A percentile compares a stretch with the other conserved stretches of the same genome.
phyloP scores from a whole-genome alignment of 30 jellyfish, hydroid and myxozoan genomes.

The Catostylus mosaicus region DNA sequence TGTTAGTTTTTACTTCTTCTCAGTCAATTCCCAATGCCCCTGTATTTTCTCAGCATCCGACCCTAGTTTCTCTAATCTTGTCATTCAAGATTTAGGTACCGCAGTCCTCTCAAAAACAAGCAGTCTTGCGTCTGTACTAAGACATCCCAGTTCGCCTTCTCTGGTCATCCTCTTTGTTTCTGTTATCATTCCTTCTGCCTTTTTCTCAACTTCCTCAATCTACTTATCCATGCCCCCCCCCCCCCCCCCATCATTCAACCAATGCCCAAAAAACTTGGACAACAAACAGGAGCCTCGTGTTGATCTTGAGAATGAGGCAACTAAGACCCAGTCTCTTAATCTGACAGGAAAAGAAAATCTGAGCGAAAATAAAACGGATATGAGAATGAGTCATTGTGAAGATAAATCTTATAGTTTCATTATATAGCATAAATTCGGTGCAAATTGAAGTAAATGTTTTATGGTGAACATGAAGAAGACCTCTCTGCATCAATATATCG shows the following conservation, averaged over 20 bases:
- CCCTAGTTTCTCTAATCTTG: no score
- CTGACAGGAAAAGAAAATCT: constrained; percentile 8
- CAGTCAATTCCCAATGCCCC: background rate
- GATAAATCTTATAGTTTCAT: background rate
- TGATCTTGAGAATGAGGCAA: constrained; percentile 12
- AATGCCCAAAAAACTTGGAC: background rate
- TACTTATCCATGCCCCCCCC: background rate
- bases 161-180: background rate
- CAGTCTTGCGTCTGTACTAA: background rate
- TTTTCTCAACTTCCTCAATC: background rate
- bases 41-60: background rate
- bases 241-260: background rate
- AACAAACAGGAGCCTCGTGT: no score
- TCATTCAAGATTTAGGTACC: no score
- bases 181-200: constrained; percentile 1
- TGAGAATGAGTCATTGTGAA: background rate
- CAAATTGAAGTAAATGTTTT: background rate
- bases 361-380: background rate
- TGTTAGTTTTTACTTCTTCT: background rate
- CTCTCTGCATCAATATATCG: background rate
- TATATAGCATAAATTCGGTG: background rate
- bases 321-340: constrained; percentile 12
- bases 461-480: background rate
- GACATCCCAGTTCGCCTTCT: background rate
- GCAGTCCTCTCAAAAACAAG: background rate